Evolutionary conservation across 1,140 invertebrate genomes (phyloP), one percentile per base, ranked within the genome.

Genomic region (Drosophila cardini): DNA sequence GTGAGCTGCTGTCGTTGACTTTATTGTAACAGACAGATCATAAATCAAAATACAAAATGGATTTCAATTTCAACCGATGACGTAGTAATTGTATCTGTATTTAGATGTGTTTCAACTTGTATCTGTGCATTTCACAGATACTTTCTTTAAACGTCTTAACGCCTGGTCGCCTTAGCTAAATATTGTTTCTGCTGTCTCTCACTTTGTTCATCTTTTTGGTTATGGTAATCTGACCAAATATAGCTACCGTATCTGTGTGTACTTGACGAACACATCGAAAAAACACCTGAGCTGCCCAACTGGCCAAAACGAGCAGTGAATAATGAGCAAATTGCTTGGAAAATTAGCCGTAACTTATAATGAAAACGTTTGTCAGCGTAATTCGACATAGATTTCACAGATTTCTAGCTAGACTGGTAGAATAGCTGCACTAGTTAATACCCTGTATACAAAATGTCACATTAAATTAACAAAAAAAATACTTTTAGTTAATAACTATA

Each of bases 301-400:
- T 61, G 52, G 21, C 45, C 60, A 73, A 57, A 86, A 87, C 81
- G 58, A 86, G 75, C 77, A 46, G 65, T 85, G 78, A 86, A 85
- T 87, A 86, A 85, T 85, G 78, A 57, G 81, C 70, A 86, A 87
- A 89, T 87, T 87, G 83, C 60, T 78, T 48, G 84, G 73, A 80
- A 89, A 89, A 87, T 84, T 89, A 72, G 78, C 69, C 45, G 58
- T 71, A 79, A 65, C 61, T 84, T 70, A 89, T 90, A 89, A 89
- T 89, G 77, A 76, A 89, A 89, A 85, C 85, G 85, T 90, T 90
- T 89, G 84, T 90, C 71, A 70, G 80, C 65, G 68, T 67, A 79
- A 84, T 84, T 80, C 75, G 74, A 79, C 85, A 89, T 67, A 84
- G 78, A 76, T 85, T 83, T 72, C 74, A 68, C 71, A 80, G 46